Evolutionary conservation across 2,888 invertebrate genomes (phyloP).

Genomic region (Pteria penguin): DNA sequence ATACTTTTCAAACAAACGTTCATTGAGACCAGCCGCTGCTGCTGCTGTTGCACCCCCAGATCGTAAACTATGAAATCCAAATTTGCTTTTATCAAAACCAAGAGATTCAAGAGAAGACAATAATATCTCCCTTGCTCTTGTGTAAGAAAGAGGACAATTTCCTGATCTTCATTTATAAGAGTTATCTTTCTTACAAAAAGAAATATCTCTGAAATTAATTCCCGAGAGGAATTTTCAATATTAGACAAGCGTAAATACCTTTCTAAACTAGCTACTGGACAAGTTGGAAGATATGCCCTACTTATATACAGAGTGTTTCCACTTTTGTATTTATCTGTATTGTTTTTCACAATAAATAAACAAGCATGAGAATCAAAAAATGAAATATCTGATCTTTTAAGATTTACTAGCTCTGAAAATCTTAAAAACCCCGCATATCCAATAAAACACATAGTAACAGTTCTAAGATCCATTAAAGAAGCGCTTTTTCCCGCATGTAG

Average conservation of each 20-base stretch:
- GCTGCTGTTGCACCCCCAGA: not conserved
- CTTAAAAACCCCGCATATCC: not conserved
- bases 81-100: not conserved
- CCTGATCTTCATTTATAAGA: not conserved
- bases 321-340: not conserved
- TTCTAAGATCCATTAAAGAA: not conserved
- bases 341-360: not conserved
- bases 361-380: not conserved
- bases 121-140: not conserved
- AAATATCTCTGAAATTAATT: not conserved
- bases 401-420: not conserved
- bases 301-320: not conserved
- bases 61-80: not conserved
- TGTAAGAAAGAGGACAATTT: not conserved
- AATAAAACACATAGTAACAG: not conserved
- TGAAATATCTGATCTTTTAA: not conserved
- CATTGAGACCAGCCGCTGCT: not conserved
- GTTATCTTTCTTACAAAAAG: not conserved
- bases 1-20: not conserved
- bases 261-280: not conserved
- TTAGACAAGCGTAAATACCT: not conserved
- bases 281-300: not conserved
- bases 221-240: not conserved
- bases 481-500: not conserved
- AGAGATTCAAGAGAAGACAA: no score